Conservation (phyloP, 2,113 vertebrate genomes). For the Rafetus swinhoei region DNA sequence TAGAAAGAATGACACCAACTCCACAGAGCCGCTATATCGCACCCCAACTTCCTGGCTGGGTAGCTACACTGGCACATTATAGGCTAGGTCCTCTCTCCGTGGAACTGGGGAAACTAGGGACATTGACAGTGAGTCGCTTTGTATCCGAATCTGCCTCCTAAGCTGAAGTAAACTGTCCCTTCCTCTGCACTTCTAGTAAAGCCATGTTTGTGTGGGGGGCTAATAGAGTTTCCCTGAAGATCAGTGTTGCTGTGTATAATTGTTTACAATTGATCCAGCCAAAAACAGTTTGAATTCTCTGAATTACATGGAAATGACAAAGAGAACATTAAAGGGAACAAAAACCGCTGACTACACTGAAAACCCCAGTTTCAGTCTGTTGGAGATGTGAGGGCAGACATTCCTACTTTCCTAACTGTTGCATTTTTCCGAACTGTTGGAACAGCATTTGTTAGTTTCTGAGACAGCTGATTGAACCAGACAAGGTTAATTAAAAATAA, state of each 20-base stretch:
- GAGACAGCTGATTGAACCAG: not conserved
- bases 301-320: not conserved
- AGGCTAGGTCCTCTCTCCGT: not conserved
- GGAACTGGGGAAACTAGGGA: not conserved
- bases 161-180: not conserved
- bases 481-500: not conserved
- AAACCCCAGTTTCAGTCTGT: not conserved
- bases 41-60: not conserved
- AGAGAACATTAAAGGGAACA: not conserved
- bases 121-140: not conserved
- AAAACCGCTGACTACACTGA: not conserved
- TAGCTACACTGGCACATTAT: not conserved
- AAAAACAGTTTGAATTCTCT: not conserved
- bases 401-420: not conserved
- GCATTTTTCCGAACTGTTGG: not conserved
- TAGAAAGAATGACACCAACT: not conserved
- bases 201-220: not conserved
- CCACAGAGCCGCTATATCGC: not conserved
- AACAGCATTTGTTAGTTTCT: not conserved
- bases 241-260: not conserved
- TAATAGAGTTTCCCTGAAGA: rapidly evolving
- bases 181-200: not conserved
- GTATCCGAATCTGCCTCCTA: not conserved
- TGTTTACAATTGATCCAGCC: not conserved
- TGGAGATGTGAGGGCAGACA: not conserved